These are phyloP conservation scores for Zoanthus sansibaricus DNA, from an alignment of 92 coral and sea anemone genomes.

Conservation along the genomic window DNA sequence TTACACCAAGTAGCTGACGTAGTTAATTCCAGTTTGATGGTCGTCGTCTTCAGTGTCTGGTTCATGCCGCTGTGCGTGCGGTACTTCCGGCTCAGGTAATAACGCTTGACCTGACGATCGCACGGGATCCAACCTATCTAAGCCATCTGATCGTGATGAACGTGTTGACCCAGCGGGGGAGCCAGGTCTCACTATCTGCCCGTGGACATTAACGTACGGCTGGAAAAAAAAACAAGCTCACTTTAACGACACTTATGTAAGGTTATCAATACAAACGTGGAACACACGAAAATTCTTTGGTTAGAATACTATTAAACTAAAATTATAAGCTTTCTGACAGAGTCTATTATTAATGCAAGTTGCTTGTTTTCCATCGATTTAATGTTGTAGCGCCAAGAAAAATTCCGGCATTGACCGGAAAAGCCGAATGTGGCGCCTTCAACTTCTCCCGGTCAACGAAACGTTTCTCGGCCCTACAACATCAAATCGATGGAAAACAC, in stretches of 20 bases:
- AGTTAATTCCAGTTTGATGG: conserved; percentile 75
- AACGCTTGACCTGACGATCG: conserved; percentile 73
- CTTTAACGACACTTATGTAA: neutral
- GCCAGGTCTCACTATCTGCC: conserved; percentile 28
- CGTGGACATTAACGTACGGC: conserved; percentile 12
- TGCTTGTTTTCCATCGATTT: too few relatives aligned
- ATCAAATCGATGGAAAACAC: too few relatives aligned
- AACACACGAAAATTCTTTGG: neutral
- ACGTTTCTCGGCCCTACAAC: too few relatives aligned
- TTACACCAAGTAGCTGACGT: conserved; percentile 79
- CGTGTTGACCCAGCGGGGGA: conserved; percentile 66
- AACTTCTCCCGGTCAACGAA: too few relatives aligned
- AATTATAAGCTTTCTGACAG: too few relatives aligned
- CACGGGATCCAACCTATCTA: conserved; percentile 72
- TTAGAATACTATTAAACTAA: too few relatives aligned
- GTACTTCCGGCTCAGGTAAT: conserved; percentile 97
- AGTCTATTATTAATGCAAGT: too few relatives aligned
- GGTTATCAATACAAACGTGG: neutral
- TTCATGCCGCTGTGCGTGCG: conserved; percentile 72
- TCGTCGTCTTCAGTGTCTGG: conserved; percentile 70
- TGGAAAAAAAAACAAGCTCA: neutral
- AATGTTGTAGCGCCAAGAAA: too few relatives aligned
- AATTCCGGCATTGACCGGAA: too few relatives aligned
- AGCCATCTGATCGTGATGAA: conserved; percentile 62
- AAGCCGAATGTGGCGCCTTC: too few relatives aligned